Base-by-base conservation (phyloP, 2,888 invertebrate genomes). In the Piscicola geometra region DNA sequence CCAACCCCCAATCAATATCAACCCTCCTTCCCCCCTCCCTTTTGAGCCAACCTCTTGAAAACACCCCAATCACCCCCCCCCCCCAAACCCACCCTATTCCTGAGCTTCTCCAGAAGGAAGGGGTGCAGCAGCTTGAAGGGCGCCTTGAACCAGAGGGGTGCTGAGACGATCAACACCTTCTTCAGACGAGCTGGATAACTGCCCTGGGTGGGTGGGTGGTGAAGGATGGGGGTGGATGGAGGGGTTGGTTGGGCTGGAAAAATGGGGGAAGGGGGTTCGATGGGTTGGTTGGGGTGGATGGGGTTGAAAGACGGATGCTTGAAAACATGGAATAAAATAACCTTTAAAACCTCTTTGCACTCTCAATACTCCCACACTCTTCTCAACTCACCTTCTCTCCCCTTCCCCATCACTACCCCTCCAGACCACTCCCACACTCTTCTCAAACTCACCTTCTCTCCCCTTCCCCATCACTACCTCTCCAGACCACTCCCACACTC, bases 121-220 rank as follows among this genome's bases (percentile, higher is more conserved):
- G 97, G 88, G 75, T 96, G 90, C 75, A 97, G 89, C 83, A 97
- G 94, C 84, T 94, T 93, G 87, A 96, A 97, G 0, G 97, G 96
- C 77, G 96, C 96, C 87, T 94, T 95, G 87, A 97, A 97, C 97
- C 97, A 97, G 84, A 97, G 88, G 75, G 97, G 97, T 70, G 97
- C 96, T 79, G 96, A 95, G 0, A 86, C 96, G 84, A 98, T 96
- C 79, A 97, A 88, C 80, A 98, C 96, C 87, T 96, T 96, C 87
- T 96, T 96, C 84, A 98, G 87, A 83, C 95, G 92, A 36, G 97
- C 97, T 81, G 97, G 97, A 88, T 96, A 97, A 75, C 93, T 94
- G 81, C 96, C 96, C 96, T 96, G 80, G 2, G 0, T n/a, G 3
- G 28, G n/a, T 52, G 1, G n/a, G 41, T 41, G 41, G 15, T 41